phyloP scores from a whole-genome alignment of 2,113 vertebrate species.

The Larimichthys crocea region DNA sequence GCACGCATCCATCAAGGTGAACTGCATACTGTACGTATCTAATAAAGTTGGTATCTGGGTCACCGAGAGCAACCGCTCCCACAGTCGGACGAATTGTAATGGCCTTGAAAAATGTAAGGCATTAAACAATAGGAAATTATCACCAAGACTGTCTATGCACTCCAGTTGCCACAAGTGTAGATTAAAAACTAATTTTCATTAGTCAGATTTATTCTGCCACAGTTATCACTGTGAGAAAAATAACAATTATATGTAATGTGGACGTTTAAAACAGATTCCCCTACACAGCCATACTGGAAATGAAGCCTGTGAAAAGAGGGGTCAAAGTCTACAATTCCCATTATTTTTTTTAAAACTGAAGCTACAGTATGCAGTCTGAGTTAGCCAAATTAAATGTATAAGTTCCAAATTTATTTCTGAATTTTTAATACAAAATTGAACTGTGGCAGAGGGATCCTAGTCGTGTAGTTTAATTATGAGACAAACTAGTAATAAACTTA shows the following conservation, averaged over 20 bases:
- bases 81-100: background rate
- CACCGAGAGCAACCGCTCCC: background rate
- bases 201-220: background rate
- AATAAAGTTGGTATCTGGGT: constrained; percentile 2
- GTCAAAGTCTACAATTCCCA: background rate
- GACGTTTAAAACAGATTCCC: background rate
- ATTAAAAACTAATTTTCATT: background rate
- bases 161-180: background rate
- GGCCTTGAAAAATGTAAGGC: background rate
- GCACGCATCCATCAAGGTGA: background rate
- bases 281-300: background rate
- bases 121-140: background rate
- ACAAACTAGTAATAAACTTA: background rate
- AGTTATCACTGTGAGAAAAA: background rate
- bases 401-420: background rate
- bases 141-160: no score
- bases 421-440: background rate
- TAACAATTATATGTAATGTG: background rate
- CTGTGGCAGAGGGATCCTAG: background rate
- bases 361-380: background rate
- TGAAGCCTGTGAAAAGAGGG: background rate
- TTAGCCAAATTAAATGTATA: background rate
- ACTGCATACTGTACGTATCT: background rate
- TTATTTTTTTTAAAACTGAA: background rate
- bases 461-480: background rate